A percentile compares a stretch with the other conserved stretches of the same genome.
Evolutionary conservation across 2,113 vertebrate genomes (phyloP).

Genomic region (Struthidea cinerea): DNA sequence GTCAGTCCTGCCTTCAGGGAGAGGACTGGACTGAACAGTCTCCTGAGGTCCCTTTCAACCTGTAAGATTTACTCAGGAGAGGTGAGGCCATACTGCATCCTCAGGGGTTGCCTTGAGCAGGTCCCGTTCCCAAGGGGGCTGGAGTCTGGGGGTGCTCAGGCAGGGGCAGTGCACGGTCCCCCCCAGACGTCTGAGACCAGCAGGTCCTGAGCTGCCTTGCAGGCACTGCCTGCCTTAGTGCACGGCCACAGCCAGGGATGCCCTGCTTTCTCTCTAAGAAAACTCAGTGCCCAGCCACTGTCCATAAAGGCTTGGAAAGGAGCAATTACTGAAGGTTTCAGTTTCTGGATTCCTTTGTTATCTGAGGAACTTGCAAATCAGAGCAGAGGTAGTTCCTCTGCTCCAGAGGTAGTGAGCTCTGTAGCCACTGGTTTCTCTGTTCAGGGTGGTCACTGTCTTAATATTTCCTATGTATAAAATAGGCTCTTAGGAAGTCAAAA

Average conservation of each 20-base stretch:
- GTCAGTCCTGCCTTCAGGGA: background rate
- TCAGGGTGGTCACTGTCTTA: background rate
- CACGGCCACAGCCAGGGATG: background rate
- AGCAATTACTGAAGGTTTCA: background rate
- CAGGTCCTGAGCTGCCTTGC: background rate
- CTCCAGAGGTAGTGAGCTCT: background rate
- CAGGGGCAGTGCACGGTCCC: background rate
- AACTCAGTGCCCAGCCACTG: background rate
- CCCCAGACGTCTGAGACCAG: fast-evolving
- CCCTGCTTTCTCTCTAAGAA: background rate
- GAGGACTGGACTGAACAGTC: background rate
- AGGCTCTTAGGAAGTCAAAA: background rate
- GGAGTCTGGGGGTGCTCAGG: background rate
- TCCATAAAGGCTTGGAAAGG: background rate
- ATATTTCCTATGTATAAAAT: background rate
- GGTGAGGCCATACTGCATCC: background rate
- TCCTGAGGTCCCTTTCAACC: background rate
- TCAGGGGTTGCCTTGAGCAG: background rate
- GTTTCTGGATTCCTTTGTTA: background rate
- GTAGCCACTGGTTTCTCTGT: background rate
- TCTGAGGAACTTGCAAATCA: background rate
- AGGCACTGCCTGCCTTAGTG: background rate
- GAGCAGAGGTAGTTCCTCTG: too few species aligned
- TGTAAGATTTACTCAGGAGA: background rate
- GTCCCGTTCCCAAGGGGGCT: fast-evolving